Evolutionary conservation across 2,888 invertebrate genomes (phyloP).

Genomic region (Xylocampa areola): DNA sequence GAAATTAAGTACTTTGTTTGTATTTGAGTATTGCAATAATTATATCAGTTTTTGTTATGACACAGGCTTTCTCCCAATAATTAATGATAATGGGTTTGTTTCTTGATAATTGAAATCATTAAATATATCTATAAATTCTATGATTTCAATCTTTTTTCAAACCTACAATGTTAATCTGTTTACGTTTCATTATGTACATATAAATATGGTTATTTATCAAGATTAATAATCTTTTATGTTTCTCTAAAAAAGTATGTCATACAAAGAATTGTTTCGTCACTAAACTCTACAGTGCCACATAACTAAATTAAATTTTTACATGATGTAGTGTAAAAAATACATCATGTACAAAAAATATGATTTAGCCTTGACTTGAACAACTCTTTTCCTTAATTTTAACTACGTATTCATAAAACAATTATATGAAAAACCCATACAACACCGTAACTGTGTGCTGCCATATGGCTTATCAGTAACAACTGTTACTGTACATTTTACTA

Average conservation of each 20-base stretch:
- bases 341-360: slow-evolving; percentile 11
- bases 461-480: slow-evolving; percentile 57
- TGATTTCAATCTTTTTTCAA: too few relatives aligned
- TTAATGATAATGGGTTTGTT: too few relatives aligned
- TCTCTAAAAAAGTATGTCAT: slow-evolving; percentile 9
- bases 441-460: slow-evolving; percentile 46
- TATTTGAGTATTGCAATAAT: too few relatives aligned
- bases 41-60: too few relatives aligned
- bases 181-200: slow-evolving; percentile 20
- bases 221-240: slow-evolving; percentile 24
- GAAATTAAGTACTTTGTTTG: too few relatives aligned
- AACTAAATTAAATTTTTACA: background rate
- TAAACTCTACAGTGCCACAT: slow-evolving; percentile 39
- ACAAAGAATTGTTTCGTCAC: slow-evolving; percentile 26
- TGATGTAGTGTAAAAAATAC: slow-evolving; percentile 2
- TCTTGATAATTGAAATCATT: too few relatives aligned
- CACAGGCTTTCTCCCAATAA: too few relatives aligned
- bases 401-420: slow-evolving; percentile 20
- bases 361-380: slow-evolving; percentile 37
- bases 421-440: slow-evolving; percentile 11
- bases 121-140: too few relatives aligned
- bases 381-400: slow-evolving; percentile 20
- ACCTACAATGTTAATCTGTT: background rate
- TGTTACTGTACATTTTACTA: slow-evolving; percentile 8
- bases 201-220: slow-evolving; percentile 33